Evolutionary conservation across 2,113 vertebrate genomes (phyloP).

Genomic region (Apus apus): DNA sequence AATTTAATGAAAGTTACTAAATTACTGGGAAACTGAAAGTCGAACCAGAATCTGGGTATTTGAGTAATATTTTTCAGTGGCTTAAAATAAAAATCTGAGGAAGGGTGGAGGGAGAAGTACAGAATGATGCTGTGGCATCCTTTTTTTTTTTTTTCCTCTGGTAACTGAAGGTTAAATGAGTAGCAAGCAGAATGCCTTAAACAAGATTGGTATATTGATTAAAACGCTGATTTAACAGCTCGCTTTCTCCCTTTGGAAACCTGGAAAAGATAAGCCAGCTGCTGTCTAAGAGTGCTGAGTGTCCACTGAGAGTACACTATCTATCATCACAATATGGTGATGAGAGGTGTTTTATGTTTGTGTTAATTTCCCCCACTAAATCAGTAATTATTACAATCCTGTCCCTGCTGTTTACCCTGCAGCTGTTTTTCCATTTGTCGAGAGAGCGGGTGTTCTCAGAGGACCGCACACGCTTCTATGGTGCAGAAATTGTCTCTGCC

Average conservation of each 20-base stretch:
- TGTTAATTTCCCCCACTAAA: conserved; percentile 99
- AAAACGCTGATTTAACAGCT: conserved; percentile 96
- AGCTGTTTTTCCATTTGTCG: conserved; percentile 99
- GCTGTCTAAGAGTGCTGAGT: conserved; percentile 89
- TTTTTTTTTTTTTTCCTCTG: conserved; percentile 67
- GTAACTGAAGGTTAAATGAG: conserved; percentile 85
- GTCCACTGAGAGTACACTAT: conserved; percentile 91
- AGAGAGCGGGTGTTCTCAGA: conserved; percentile 99
- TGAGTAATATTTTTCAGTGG: conserved; percentile 46
- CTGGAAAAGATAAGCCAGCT: conserved; percentile 95
- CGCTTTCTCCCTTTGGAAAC: conserved; percentile 85
- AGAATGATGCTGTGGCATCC: conserved; percentile 18
- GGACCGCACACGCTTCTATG: conserved; percentile 98
- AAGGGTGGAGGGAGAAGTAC: conserved; percentile 1
- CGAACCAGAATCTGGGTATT: neutral
- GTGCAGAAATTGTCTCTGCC: conserved; percentile 97
- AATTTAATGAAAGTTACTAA: conserved; percentile 1
- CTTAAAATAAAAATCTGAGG: conserved; percentile 43
- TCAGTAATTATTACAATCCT: conserved; percentile 99
- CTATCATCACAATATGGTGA: conserved; percentile 99
- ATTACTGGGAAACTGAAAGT: neutral
- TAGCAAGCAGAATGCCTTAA: conserved; percentile 84
- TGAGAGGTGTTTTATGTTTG: conserved; percentile 99
- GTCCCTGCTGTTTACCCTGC: conserved; percentile 97
- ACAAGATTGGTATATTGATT: conserved; percentile 99